Base-by-base conservation (phyloP, 2,888 invertebrate genomes). In the Podotricha telesiphe region DNA sequence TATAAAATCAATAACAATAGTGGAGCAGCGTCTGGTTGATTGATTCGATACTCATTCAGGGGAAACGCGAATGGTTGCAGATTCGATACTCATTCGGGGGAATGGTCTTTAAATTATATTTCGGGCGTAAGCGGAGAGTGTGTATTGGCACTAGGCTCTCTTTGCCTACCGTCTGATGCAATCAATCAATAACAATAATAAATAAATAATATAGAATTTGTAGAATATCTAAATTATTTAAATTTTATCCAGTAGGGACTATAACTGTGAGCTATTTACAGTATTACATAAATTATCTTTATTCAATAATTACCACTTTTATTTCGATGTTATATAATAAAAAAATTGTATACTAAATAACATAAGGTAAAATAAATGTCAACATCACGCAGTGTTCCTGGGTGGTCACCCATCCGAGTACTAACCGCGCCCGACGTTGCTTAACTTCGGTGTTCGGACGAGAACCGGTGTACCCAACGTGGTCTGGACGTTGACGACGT, bases 381-480 rank as follows among this genome's bases (percentile, higher is more conserved):
- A 82, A 84, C 84, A 77, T 75, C 80, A 82, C 82, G 81, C 75
- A 80, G 71, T 75, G 71, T 76, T 75, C 74, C 72, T 72, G 74
- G 71, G 73, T 73, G 73, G 87, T 89, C 89, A 88, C 88, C 88
- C 88, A 89, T 88, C 88, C 87, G 89, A 89, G 89, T 89, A 90
- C 88, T 89, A 86, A 89, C 85, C 85, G 80, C 88, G 87, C 88
- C 88, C 87, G 86, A 89, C 84, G 87, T 86, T 89, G 87, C 87
- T 88, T 89, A 86, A 88, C 87, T 89, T 88, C 89, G 88, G 89
- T 89, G 89, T 89, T 89, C 89, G 88, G 89, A 89, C 87, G 89
- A 89, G 87, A 89, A 87, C 86, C 88, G 87, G 88, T 87, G 87
- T 86, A 76, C 86, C 88, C 87, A 89, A 86, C 87, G 82, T 88